Base-by-base conservation (phyloP, 2,797 vertebrate species). In the Peromyscus attwateri region DNA sequence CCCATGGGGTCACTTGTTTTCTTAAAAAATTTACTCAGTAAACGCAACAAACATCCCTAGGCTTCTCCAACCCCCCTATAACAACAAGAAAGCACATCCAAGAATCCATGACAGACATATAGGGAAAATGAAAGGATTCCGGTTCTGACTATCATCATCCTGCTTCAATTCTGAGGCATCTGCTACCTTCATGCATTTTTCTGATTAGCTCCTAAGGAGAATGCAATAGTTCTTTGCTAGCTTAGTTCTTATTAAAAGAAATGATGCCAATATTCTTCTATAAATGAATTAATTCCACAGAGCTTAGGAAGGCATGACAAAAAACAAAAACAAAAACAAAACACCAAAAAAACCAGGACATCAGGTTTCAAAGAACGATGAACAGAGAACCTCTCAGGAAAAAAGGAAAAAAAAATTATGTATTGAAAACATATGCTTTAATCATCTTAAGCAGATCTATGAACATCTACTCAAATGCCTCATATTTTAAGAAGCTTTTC, bases 261-360 rank as follows among this genome's bases (percentile, higher is more conserved):
- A 31, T 75, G 89, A 91, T 77, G 17, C 8, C 29, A 70, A 60
- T 46, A 75, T 37, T 21, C 81, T 79, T 68, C 37, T 1, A 40
- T 34, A 96, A 94, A 77, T 91, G 37, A 93, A 88, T 77, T 92
- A 93, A 88, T 81, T 92, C 90, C 68, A 88, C 21, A 92, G 89
- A 68, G 70, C 43, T 46, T 71, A 9, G 0, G 52, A 82, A 95
- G 75, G 34, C 75, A 55, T 29, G 37, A 8, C 37, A 77, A 95
- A 70, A 57, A 49, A 46, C 46, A 76, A 91, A 94, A 46, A 46
- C 49, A 49, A 49, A 52, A 52, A 60, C 57, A 49, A 76, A 91
- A 94, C 12, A 49, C 49, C 49, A 49, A 70, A 57, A 57, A 76
- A 91, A 94, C 66, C 5, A 43, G 29, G 10, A 23, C 34, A 88